phyloP scores from a whole-genome alignment of 2,797 vertebrate species.

The Cheirogaleus major region DNA sequence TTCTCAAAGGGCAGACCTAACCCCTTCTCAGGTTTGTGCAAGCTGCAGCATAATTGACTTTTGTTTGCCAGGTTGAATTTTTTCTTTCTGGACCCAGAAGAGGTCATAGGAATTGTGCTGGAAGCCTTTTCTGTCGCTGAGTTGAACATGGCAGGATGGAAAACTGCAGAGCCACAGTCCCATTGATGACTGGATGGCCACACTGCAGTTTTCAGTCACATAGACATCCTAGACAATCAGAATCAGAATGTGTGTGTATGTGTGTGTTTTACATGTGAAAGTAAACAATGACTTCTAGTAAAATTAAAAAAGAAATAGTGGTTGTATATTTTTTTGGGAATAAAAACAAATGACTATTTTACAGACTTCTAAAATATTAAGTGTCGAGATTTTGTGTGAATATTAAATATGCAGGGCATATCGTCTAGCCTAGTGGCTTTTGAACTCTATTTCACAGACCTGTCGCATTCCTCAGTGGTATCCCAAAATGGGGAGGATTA shows the following conservation, averaged over 20 bases:
- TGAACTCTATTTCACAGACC: neutral
- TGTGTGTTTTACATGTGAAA: neutral
- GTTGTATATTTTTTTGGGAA: neutral
- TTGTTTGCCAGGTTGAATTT: neutral
- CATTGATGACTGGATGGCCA: neutral
- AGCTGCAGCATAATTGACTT: too few species aligned
- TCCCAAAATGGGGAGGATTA: neutral
- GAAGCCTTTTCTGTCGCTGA: neutral
- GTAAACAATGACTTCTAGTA: neutral
- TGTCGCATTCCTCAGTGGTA: neutral
- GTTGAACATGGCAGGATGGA: neutral
- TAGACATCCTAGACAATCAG: neutral
- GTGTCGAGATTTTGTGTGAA: neutral
- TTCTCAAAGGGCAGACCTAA: neutral
- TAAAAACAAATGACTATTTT: neutral
- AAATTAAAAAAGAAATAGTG: neutral
- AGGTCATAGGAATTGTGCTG: neutral
- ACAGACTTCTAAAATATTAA: neutral
- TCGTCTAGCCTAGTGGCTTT: neutral
- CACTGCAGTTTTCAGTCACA: neutral
- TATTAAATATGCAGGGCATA: neutral
- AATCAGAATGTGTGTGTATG: neutral
- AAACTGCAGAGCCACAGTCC: neutral
- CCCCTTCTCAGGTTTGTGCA: neutral
- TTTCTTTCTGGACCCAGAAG: neutral